Base-by-base conservation (phyloP, 2,888 invertebrate genomes). In the Nowickia ferox region DNA sequence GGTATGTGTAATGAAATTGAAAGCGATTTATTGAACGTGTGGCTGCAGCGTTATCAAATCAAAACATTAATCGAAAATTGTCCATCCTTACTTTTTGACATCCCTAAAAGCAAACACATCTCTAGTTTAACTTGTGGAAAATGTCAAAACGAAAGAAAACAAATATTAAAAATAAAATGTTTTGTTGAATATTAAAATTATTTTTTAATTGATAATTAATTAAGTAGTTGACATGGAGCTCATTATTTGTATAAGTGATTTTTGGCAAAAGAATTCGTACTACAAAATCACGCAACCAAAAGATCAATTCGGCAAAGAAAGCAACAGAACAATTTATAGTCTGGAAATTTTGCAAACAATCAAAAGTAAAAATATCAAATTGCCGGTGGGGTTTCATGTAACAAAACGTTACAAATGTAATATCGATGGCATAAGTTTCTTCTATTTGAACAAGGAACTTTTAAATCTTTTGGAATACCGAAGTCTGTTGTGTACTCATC, bases 231-330 rank as follows among this genome's bases (percentile, higher is more conserved):
- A 44, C 38, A 91, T 90, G 91, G 84, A 89, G 79, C 71, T 92
- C 51, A 87, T 85, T 42, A 87, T 92, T 69, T 92, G 92, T 86
- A 88, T 92, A 42, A 88, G 88, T 78, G 91, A 92, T 84, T 92
- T 89, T 57, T 90, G 90, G 89, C 86, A 89, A 17, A 82, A 88
- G 22, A 85, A 87, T 40, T 88, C 89, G 53, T 92, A 88, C 83
- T 88, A 72, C 87, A 86, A 71, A 83, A 85, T 84, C 77, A 30
- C 61, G 40, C 55, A 74, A 19, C 4, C 55, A 9, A 38, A 86
- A 44, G 17, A 15, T 44, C 69, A 80, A 13, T 66, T 61, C 15
- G 78, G 0, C 38, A 11, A 48, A 5, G 48, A 22, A 46, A 46
- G 66, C 77, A 57, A 55, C 46, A 61, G 19, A n/a, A 40, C 40